phyloP scores from a whole-genome alignment of 2,888 invertebrate genomes.

The Diploptera punctata region DNA sequence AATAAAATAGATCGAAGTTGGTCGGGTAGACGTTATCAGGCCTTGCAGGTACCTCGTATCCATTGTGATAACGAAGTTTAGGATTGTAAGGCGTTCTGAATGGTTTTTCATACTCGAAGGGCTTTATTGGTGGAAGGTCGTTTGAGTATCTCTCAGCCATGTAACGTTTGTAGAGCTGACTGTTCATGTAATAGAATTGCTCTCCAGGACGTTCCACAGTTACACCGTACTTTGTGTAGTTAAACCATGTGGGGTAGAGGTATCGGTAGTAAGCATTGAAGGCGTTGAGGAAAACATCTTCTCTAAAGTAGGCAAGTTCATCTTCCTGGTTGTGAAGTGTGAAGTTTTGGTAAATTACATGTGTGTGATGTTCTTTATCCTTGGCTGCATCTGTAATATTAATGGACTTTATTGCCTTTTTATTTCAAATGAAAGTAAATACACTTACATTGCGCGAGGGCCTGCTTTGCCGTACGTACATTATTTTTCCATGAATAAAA shows the following conservation, averaged over 20 bases:
- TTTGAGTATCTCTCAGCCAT: constrained; percentile 77
- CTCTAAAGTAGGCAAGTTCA: constrained; percentile 71
- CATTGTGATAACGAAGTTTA: constrained; percentile 63
- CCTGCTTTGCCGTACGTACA: no score
- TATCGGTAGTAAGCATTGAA: constrained; percentile 65
- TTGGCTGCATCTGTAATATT: constrained; percentile 22
- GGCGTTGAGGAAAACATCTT: constrained; percentile 72
- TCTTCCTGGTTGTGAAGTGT: constrained; percentile 64
- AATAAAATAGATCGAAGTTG: constrained; percentile 45
- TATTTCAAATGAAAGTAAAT: no score
- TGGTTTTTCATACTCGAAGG: constrained; percentile 59
- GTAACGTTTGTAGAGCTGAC: constrained; percentile 55
- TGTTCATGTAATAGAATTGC: constrained; percentile 51
- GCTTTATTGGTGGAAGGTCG: constrained; percentile 69
- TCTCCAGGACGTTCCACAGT: constrained; percentile 68
- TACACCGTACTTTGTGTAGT: constrained; percentile 60
- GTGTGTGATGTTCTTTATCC: constrained; percentile 55
- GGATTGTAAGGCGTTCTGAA: constrained; percentile 25
- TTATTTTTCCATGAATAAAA: no score
- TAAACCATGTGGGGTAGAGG: constrained; percentile 70
- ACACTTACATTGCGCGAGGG: no score
- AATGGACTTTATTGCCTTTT: no score
- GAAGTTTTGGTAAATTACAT: constrained; percentile 68
- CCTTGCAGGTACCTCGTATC: constrained; percentile 60
- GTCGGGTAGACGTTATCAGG: neutral